These are phyloP conservation scores for Callocephalon fimbriatum DNA, from an alignment of 2,113 vertebrate species.

Conservation along the genomic window DNA sequence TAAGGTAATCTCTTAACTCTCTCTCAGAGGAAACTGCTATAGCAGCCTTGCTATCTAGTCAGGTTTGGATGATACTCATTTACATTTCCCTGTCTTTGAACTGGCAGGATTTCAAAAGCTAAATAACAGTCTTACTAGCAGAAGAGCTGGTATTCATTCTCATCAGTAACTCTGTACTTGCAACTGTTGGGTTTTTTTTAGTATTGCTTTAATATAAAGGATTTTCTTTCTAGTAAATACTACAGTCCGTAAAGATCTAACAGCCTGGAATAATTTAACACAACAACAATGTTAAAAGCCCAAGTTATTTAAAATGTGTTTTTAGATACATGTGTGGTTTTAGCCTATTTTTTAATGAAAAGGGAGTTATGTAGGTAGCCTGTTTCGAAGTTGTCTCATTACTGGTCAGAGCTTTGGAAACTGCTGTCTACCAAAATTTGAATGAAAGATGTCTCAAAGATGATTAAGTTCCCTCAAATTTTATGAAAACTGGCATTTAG, in stretches of 20 bases:
- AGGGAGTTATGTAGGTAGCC: neutral
- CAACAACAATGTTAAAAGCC: neutral
- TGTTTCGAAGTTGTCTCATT: neutral
- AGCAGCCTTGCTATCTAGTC: conserved; percentile 32
- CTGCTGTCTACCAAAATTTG: neutral
- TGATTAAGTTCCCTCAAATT: neutral
- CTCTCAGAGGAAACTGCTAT: conserved; percentile 29
- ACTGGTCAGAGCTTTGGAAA: neutral
- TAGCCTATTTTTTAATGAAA: neutral
- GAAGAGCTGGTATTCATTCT: neutral
- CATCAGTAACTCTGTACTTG: neutral
- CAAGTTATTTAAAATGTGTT: neutral
- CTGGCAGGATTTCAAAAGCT: conserved; percentile 51
- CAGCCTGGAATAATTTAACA: neutral
- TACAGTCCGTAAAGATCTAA: neutral
- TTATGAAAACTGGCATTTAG: neutral
- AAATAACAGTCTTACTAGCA: conserved; percentile 27
- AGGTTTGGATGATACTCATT: conserved; percentile 48
- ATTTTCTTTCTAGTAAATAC: neutral
- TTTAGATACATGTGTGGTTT: neutral
- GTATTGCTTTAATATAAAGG: neutral
- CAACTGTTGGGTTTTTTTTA: neutral
- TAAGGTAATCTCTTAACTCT: conserved; percentile 55
- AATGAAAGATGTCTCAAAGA: rapidly evolving
- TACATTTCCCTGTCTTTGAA: conserved; percentile 21